Conservation (phyloP, 2,113 vertebrate species). For the Pelecanoides urinatrix region DNA sequence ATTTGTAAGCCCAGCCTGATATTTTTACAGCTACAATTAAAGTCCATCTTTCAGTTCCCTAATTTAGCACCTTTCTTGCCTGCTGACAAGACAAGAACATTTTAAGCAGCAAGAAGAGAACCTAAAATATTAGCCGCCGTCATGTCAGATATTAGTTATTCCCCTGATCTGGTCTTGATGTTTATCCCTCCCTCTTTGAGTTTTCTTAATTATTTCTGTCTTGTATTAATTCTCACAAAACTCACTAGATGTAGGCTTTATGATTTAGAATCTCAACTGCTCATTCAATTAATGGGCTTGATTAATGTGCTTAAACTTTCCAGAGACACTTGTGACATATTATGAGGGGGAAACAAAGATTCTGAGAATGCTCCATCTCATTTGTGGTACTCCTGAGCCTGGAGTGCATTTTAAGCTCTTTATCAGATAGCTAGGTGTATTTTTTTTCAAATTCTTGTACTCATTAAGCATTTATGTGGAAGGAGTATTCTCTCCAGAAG, state of each 20-base stretch:
- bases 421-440: neutral
- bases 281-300: constrained; percentile 55
- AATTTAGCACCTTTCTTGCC: constrained; percentile 39
- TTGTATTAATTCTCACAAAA: constrained; percentile 60
- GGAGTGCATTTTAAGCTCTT: neutral
- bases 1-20: constrained; percentile 16
- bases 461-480: neutral
- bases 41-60: neutral
- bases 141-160: constrained; percentile 40
- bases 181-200: constrained; percentile 43
- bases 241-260: constrained; percentile 36
- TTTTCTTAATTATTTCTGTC: constrained; percentile 68
- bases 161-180: neutral
- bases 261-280: constrained; percentile 48
- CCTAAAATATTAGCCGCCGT: constrained; percentile 9
- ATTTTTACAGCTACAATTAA: constrained; percentile 37
- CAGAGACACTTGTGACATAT: constrained; percentile 31
- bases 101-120: neutral
- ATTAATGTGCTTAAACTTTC: constrained; percentile 60
- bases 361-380: neutral
- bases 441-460: neutral
- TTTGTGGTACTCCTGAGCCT: neutral
- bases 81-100: constrained; percentile 20
- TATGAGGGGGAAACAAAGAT: neutral
- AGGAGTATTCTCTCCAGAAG: neutral